Evolutionary conservation across 2,113 vertebrate genomes (phyloP), one percentile per base, ranked within the genome.

Genomic region (Kobus ellipsiprymnus): DNA sequence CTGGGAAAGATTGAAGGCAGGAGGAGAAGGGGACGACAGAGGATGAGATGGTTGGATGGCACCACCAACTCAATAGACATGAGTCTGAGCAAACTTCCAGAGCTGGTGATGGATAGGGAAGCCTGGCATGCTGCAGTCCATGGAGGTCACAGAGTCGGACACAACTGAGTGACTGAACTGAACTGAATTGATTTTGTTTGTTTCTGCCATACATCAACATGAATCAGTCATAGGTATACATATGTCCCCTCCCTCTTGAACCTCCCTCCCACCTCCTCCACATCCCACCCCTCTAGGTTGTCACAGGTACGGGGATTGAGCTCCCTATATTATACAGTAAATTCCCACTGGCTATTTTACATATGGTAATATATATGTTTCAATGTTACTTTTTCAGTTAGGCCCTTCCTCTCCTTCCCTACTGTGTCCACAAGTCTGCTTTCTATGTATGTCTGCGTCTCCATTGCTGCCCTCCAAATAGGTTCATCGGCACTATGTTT

Each of bases 11-110:
- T 1, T 23, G 67, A 71, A 40, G 67, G n/a, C 67, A 23, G 19
- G n/a, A 71, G 19, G 67, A 40, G n/a, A 71, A 71, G 67, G 67
- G 67, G n/a, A 71, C 1, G 2, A 71, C n/a, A 71, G n/a, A 71
- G 67, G n/a, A 71, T 71, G 19, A 71, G n/a, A 40, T 13, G 67
- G 67, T 23, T 40, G 5, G 67, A 40, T 40, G 19, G 67, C 67
- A 71, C 5, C n/a, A 71, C 67, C 0, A 1, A 71, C 10, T 71
- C 67, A 71, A 23, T 0, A 1, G 10, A 23, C 19, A 12, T 40
- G 10, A 71, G 67, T 71, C n/a, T 23, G 10, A 71, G n/a, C 67
- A 40, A 71, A 71, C n/a, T 71, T n/a, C 0, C 0, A 2, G n/a
- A 71, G 19, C 67, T 71, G 9, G 67, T 71, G 10, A 71, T 23